Base-by-base conservation (phyloP, 1,140 invertebrate genomes). In the Radopholus similis region DNA sequence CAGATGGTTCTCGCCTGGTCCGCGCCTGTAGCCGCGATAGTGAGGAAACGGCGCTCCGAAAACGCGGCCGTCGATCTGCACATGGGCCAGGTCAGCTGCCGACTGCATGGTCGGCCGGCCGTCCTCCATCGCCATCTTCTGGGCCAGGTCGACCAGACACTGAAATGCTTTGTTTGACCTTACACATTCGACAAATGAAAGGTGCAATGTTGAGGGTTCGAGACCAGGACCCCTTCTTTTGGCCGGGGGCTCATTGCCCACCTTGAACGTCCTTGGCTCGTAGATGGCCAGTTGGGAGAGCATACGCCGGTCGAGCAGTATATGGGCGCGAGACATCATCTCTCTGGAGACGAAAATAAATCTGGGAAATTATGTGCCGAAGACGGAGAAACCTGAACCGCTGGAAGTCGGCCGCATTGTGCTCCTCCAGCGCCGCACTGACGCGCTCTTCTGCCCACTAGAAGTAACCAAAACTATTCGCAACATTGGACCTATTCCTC, bases 211-310 rank as follows among this genome's bases (percentile, higher is more conserved):
- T n/a, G 62, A 64, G 23, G 4, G 13, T 64, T 6, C n/a, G n/a
- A n/a, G n/a, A n/a, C n/a, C n/a, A n/a, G n/a, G n/a, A n/a, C n/a
- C n/a, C n/a, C n/a, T n/a, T n/a, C n/a, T n/a, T n/a, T n/a, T n/a
- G n/a, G n/a, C n/a, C n/a, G n/a, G n/a, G n/a, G n/a, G n/a, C n/a
- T n/a, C n/a, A n/a, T n/a, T n/a, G n/a, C n/a, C n/a, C 42, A 79
- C 77, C 66, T 80, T 66, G 54, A 80, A 80, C 23, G 77, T 74
- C 28, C 62, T 34, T 51, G 78, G 78, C 57, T 80, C 78, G 54
- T 80, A 82, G 30, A 80, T 69, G n/a, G 79, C 78, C 37, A 80
- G 57, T 32, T 81, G 76, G 32, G 77, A 64, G 4, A 80, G 71
- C 35, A 67, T 49, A 28, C 51, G 58, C 23, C 77, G 76, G 37